Evolutionary conservation across 2,113 vertebrate species (phyloP), one percentile per base, ranked within the genome.

Genomic region (Mustela lutreola): DNA sequence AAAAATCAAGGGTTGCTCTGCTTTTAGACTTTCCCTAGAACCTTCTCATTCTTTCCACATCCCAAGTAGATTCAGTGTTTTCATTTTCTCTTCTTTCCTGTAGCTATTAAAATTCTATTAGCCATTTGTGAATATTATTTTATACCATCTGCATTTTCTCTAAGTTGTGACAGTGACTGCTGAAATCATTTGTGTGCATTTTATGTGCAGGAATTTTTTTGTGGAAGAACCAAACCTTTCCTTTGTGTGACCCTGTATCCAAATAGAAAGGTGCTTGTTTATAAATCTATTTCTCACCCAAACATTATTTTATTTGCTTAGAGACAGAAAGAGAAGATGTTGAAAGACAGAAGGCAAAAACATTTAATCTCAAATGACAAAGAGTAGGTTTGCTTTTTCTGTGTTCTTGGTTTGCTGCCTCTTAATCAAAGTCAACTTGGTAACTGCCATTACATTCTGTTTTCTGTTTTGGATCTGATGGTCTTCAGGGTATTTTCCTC

Each of bases 21-120:
- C 94, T 95, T 98, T 94, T 60, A 83, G 96, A 96, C 88, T 96
- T 67, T 96, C 89, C 24, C 96, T 97, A 91, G 90, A 97, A 98
- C 96, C 8, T 79, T 96, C 73, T 97, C 93, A 95, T 97, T 98
- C 98, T 98, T 97, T 96, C 95, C 97, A n/a, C 73, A 93, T 53
- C 97, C 62, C 60, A 56, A 98, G 89, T 75, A 99, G 98, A 98
- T 76, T 96, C 97, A 96, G 81, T 24, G 95, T 56, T 97, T 98
- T 98, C 97, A 96, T 88, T 98, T 98, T 98, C 80, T 98, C 97
- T 98, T 98, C 98, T 98, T 98, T 98, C 97, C 97, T 95, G 39
- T 98, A 97, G 98, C 98, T 98, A 98, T 99, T 99, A 99, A 99
- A 99, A 99, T 99, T 99, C 99, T 98, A 98, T 99, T 99, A 99